Evolutionary conservation across 2,797 vertebrate genomes (phyloP), one percentile per base, ranked within the genome.

Genomic region (Aeoliscus strigatus): DNA sequence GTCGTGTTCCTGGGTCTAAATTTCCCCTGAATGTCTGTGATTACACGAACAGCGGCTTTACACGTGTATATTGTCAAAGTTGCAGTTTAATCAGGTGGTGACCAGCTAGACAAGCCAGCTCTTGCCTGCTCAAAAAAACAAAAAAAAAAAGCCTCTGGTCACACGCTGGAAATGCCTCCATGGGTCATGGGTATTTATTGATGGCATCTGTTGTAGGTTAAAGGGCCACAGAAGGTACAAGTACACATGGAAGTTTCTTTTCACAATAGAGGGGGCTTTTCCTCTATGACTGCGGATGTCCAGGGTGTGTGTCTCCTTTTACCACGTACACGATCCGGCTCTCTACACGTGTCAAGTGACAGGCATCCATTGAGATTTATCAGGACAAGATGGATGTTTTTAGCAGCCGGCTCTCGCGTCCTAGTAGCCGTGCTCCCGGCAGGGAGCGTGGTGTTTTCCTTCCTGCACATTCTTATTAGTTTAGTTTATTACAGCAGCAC

Each of bases 21-120:
- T 77, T 39, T 28, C 79, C 71, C 11, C 27, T 34, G 31, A 30
- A 27, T 6, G 8, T 26, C 29, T 45, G 66, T 63, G 79, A 83
- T 85, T 71, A 80, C 81, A 86, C 66, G 25, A 51, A 56, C 66
- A 61, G 63, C 84, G 51, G 51, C 76, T 80, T 90, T 86, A 87
- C 85, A 75, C 75, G 47, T 80, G 62, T 50, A 38, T 76, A 27
- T 85, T 86, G 66, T 87, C 85, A 86, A 83, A 66, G 56, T 77
- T 51, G 60, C 79, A 89, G 90, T 94, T 94, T 94, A 85, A 89
- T 91, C 93, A 96, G 93, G 91, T 96, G 94, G 83, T 90, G 81
- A 80, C 79, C 86, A 85, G 82, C 66, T 51, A 77, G 63, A 66
- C 46, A 60, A 77, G 76, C 40, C 26, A 33, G 53, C 61, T 56